Percentiles rank a stretch among this genome's conserved stretches.
Evolutionary conservation across 2,113 vertebrate genomes (phyloP).

Genomic region (Glaucomys volans): DNA sequence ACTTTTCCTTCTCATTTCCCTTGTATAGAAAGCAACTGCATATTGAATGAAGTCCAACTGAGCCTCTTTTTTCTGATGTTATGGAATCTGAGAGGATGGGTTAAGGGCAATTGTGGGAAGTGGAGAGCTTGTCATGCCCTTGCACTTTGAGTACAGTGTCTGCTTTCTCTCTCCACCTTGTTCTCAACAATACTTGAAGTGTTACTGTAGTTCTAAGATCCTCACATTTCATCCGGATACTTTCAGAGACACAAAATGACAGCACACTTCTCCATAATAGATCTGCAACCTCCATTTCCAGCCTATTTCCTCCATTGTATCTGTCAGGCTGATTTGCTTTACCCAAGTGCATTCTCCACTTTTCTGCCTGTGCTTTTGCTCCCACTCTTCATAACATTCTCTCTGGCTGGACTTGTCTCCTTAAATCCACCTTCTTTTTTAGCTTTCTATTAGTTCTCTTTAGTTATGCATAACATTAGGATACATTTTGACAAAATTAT

Average conservation of each 20-base stretch:
- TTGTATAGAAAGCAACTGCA: slow-evolving; percentile 36
- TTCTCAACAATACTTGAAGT: slow-evolving; percentile 33
- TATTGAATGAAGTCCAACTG: neutral
- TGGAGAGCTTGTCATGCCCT: neutral
- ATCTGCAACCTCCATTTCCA: neutral
- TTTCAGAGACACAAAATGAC: neutral
- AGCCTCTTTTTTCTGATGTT: slow-evolving; percentile 31
- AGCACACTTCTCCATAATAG: neutral
- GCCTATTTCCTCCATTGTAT: neutral
- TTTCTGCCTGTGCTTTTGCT: slow-evolving; percentile 10
- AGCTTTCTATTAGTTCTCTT: no score
- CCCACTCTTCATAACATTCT: neutral
- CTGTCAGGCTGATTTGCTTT: slow-evolving; percentile 14
- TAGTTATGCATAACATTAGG: no score
- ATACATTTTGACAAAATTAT: no score
- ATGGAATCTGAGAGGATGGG: neutral
- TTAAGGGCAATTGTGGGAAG: neutral
- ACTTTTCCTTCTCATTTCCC: slow-evolving; percentile 40
- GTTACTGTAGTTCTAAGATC: neutral
- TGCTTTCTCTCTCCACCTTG: slow-evolving; percentile 26
- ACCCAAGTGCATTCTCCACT: neutral
- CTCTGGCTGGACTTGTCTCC: slow-evolving; percentile 19
- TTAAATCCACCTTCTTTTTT: neutral
- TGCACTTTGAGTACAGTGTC: neutral
- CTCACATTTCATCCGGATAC: neutral